Conservation (phyloP, 2,797 vertebrate species). For the Darevskia nairensis region DNA sequence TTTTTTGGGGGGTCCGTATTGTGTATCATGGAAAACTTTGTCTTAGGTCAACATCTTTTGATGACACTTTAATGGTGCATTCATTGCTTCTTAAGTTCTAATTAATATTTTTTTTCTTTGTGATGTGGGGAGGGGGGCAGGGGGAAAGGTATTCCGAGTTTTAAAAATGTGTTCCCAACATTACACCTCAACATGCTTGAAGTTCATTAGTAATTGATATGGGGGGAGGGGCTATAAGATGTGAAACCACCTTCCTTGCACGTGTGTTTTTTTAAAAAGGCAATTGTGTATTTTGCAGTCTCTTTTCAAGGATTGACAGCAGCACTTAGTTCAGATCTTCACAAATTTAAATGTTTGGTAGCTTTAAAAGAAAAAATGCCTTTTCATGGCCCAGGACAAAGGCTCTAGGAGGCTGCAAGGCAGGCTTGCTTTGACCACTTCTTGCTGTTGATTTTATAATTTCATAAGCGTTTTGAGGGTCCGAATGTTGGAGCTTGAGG, state of each 20-base stretch:
- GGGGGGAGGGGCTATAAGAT: conserved; percentile 76
- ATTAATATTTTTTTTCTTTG: conserved; percentile 82
- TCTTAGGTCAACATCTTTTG: conserved; percentile 92
- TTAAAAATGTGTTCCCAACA: conserved; percentile 82
- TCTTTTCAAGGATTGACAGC: conserved; percentile 74
- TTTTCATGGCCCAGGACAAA: conserved; percentile 78
- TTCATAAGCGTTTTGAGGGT: conserved; percentile 27
- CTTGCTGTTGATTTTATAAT: conserved; percentile 51
- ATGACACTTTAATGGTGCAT: conserved; percentile 90
- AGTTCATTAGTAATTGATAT: conserved; percentile 69
- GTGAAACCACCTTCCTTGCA: conserved; percentile 85
- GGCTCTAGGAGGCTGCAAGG: conserved; percentile 85
- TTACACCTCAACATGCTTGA: conserved; percentile 83
- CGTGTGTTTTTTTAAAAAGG: conserved; percentile 74
- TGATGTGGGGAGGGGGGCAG: conserved; percentile 70
- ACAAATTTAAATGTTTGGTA: conserved; percentile 77
- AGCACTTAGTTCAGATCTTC: conserved; percentile 80
- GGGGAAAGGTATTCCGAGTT: conserved; percentile 77
- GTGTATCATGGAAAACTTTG: conserved; percentile 91
- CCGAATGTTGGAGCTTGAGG: conserved; percentile 51
- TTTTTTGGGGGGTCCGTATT: conserved; percentile 83
- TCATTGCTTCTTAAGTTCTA: conserved; percentile 86
- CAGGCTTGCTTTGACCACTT: conserved; percentile 66
- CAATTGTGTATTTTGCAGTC: conserved; percentile 78
- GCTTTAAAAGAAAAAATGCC: conserved; percentile 74